Percentiles rank a stretch among this genome's conserved stretches.
phyloP scores from a whole-genome alignment of 2,113 vertebrate species.

The Corydoras sp. region DNA sequence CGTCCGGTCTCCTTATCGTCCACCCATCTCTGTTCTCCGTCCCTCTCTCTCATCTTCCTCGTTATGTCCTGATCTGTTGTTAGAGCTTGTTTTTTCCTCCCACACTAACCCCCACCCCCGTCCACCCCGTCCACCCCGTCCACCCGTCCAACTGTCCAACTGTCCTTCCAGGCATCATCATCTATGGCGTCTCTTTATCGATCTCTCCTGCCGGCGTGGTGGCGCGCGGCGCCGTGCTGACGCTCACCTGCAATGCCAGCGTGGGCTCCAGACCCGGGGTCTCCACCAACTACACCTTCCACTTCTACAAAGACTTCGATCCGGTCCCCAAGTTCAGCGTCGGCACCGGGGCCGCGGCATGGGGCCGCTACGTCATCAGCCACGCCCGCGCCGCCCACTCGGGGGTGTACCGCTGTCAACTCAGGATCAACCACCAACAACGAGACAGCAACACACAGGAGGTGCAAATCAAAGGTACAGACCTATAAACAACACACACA shows the following conservation, averaged over 20 bases:
- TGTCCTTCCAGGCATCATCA: slow-evolving; percentile 33
- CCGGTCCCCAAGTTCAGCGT: rapidly evolving
- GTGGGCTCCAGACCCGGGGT: slow-evolving; percentile 18
- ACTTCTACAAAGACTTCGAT: slow-evolving; percentile 47
- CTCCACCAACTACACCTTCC: slow-evolving; percentile 43
- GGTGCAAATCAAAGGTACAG: slow-evolving; percentile 59
- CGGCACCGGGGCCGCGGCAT: slow-evolving; percentile 20
- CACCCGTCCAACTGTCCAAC: neutral
- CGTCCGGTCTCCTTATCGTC: too few relatives aligned
- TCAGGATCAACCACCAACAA: slow-evolving; percentile 5
- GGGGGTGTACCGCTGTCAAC: slow-evolving; percentile 57
- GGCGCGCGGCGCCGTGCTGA: slow-evolving; percentile 50
- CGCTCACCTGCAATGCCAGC: slow-evolving; percentile 43
- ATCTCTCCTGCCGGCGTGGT: slow-evolving; percentile 50
- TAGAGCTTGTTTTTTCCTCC: too few relatives aligned
- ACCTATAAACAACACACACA: too few relatives aligned
- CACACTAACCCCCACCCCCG: too few relatives aligned
- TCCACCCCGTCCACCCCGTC: neutral
- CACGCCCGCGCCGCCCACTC: slow-evolving; percentile 46
- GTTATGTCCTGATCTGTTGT: too few relatives aligned
- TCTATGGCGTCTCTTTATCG: slow-evolving; percentile 42
- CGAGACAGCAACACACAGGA: neutral
- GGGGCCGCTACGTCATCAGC: slow-evolving; percentile 35
- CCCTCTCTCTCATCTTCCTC: too few relatives aligned
- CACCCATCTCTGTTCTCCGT: too few relatives aligned